phyloP scores from a whole-genome alignment of 2,797 vertebrate species.

The Intellagama lesueurii region DNA sequence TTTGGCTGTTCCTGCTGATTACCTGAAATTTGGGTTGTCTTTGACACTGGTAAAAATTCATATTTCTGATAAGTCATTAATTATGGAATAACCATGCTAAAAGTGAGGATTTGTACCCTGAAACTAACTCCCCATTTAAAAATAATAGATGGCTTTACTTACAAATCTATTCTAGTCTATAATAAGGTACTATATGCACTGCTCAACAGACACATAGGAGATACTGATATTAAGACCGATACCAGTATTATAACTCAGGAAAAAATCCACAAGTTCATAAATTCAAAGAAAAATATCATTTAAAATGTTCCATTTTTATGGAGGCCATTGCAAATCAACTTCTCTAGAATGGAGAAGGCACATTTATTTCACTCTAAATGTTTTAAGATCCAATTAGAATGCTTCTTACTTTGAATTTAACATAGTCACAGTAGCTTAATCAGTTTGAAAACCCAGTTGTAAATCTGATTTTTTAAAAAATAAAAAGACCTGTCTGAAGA shows the following conservation, averaged over 20 bases:
- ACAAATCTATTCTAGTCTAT: constrained; percentile 49
- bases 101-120: constrained; percentile 61
- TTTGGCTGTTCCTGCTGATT: background rate
- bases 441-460: background rate
- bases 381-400: constrained; percentile 20
- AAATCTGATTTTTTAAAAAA: background rate
- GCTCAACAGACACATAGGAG: constrained; percentile 34
- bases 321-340: constrained; percentile 28
- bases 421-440: background rate
- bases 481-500: fast-evolving
- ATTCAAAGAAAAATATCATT: constrained; percentile 2
- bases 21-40: background rate
- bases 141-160: constrained; percentile 61
- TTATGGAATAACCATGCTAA: constrained; percentile 54
- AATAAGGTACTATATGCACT: constrained; percentile 34
- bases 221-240: constrained; percentile 51
- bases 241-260: background rate
- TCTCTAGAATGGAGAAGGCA: constrained; percentile 22
- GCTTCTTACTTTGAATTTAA: constrained; percentile 1
- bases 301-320: background rate
- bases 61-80: constrained; percentile 32
- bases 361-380: background rate
- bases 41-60: background rate
- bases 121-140: constrained; percentile 46
- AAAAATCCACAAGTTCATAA: constrained; percentile 20